phyloP scores from a whole-genome alignment of 2,888 invertebrate species.

The Lapara coniferarum region DNA sequence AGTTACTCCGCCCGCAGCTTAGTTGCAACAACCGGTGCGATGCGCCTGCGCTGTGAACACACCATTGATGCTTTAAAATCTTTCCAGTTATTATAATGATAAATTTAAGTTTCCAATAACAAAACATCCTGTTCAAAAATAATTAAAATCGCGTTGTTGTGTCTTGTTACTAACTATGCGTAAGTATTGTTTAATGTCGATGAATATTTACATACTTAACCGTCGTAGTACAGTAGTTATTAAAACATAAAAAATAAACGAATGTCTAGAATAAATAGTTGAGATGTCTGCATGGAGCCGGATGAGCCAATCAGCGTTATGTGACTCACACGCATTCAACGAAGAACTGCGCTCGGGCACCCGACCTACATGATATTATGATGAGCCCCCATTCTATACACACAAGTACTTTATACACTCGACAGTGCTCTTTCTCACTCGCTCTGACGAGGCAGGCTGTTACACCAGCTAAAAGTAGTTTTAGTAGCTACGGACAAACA shows the following conservation, averaged over 20 bases:
- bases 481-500: constrained; percentile 6
- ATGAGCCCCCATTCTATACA: constrained; percentile 54
- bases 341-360: constrained; percentile 54
- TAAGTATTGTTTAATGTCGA: background rate
- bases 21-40: constrained; percentile 40
- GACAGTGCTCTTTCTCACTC: constrained; percentile 30
- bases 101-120: background rate
- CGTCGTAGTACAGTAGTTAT: constrained; percentile 19
- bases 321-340: constrained; percentile 69
- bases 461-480: constrained; percentile 1
- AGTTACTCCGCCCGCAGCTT: constrained; percentile 55
- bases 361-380: constrained; percentile 49
- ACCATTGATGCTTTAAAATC: constrained; percentile 3
- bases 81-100: background rate
- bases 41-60: constrained; percentile 33
- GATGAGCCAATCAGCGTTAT: constrained; percentile 76
- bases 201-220: constrained; percentile 4
- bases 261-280: constrained; percentile 64
- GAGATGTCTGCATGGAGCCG: constrained; percentile 71
- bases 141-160: background rate
- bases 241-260: constrained; percentile 27
- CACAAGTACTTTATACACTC: constrained; percentile 31
- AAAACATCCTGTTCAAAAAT: background rate
- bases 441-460: constrained; percentile 15
- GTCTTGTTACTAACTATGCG: background rate